Evolutionary conservation across 2,888 invertebrate species (phyloP).

Genomic region (Polymixis flavicincta): DNA sequence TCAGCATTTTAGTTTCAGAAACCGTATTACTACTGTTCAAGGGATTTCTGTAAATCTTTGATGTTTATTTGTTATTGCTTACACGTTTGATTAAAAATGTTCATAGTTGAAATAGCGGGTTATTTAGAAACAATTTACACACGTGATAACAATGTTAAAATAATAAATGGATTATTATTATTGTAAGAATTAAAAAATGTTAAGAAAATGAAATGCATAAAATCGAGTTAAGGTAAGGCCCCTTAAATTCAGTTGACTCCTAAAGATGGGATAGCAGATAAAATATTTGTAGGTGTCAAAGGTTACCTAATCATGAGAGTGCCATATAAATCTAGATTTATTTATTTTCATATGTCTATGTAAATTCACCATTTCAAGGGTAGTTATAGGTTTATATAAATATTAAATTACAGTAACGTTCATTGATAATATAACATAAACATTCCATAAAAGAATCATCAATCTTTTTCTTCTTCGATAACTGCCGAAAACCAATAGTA

Average conservation of each 20-base stretch:
- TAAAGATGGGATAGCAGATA: too few species aligned
- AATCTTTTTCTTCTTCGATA: too few species aligned
- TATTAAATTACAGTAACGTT: too few species aligned
- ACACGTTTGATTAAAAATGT: neutral
- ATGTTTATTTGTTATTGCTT: neutral
- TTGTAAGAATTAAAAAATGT: too few species aligned
- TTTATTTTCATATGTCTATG: neutral
- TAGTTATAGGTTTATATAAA: too few species aligned
- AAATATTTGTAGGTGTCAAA: neutral
- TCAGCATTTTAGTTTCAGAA: conserved; percentile 42
- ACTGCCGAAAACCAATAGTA: conserved; percentile 3
- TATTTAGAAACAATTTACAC: neutral
- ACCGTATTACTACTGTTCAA: conserved; percentile 13
- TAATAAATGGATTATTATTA: too few species aligned
- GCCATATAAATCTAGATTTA: neutral
- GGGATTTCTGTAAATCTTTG: conserved; percentile 17
- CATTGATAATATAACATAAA: too few species aligned
- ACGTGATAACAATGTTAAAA: neutral
- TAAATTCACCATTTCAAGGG: neutral
- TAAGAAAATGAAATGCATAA: too few species aligned
- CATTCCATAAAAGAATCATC: too few species aligned
- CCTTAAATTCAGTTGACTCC: too few species aligned
- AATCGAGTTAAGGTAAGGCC: too few species aligned
- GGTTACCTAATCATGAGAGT: too few species aligned
- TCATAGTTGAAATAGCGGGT: neutral